Base-by-base conservation (phyloP, 2,113 vertebrate genomes). In the Eonycteris spelaea region DNA sequence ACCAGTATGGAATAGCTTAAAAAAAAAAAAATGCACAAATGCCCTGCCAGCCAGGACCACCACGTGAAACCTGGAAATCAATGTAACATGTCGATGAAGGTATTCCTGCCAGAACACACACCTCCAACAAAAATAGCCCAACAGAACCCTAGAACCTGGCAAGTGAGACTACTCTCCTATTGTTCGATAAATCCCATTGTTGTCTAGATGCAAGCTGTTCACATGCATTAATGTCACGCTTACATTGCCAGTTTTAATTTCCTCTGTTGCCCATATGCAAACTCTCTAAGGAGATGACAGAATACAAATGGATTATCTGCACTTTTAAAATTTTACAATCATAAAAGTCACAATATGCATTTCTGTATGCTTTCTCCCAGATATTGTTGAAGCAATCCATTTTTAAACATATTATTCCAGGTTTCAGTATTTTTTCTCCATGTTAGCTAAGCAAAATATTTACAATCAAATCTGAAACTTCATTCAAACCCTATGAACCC, bases 231-330 rank as follows among this genome's bases (percentile, higher is more conserved):
- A 74, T 55, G 51, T 57, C 71, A 43, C 0, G 14, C 40, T 79
- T 5, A 0, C 26, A 30, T 7, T 8, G 15, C 28, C 75, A 30
- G 6, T 40, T 63, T 68, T 30, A 61, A 51, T 71, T 51, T 87
- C 43, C 24, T 26, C 3, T 8, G 13, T 75, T 53, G 38, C 28
- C 14, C 26, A 26, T 35, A 33, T n/a, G 26, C 30, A 79, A 59
- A 88, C 38, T 68, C 67, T 53, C 63, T 43, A 33, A 71, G 68
- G 38, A 95, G 26, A 45, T 65, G 57, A 68, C 19, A 86, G 63
- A 87, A 86, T 14, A 83, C 53, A 82, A 87, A 63, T 6, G 59
- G 11, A 43, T 33, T 10, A 83, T 33, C 43, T 65, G 33, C 9
- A 8, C 43, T 53, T 96, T 45, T 48, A 2, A 22, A 55, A 84